phyloP scores from a whole-genome alignment of 2,797 vertebrate genomes.

The Trachurus trachurus region DNA sequence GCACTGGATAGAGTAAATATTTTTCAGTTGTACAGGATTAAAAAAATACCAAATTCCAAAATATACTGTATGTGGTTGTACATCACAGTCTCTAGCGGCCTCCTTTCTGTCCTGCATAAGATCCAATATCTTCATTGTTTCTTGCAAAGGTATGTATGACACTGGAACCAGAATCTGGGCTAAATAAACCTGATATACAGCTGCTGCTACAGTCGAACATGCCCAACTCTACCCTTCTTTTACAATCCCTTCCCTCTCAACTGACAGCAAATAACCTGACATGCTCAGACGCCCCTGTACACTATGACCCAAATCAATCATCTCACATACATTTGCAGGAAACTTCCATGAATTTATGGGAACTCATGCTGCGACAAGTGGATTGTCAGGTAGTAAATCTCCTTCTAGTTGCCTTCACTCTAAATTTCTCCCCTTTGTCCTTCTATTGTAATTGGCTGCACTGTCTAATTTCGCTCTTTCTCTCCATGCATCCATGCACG shows the following conservation, averaged over 20 bases:
- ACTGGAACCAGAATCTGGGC: slow-evolving; percentile 40
- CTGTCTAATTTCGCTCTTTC: slow-evolving; percentile 42
- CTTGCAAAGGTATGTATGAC: slow-evolving; percentile 78
- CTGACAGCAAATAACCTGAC: slow-evolving; percentile 46
- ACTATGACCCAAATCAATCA: slow-evolving; percentile 82
- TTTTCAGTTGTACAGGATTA: not conserved
- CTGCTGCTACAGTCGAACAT: slow-evolving; percentile 2
- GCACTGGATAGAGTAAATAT: not conserved
- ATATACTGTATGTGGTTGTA: not conserved
- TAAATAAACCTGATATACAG: slow-evolving; percentile 8
- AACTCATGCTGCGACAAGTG: slow-evolving; percentile 88
- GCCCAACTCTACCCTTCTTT: slow-evolving; percentile 10
- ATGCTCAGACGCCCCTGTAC: slow-evolving; percentile 56
- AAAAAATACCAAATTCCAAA: not conserved
- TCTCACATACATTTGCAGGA: slow-evolving; percentile 88
- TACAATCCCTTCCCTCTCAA: slow-evolving; percentile 11
- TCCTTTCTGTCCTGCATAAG: slow-evolving; percentile 75
- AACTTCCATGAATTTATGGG: slow-evolving; percentile 89
- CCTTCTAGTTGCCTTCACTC: slow-evolving; percentile 75
- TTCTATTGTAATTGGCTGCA: slow-evolving; percentile 61
- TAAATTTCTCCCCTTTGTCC: slow-evolving; percentile 42
- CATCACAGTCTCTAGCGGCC: slow-evolving; percentile 28
- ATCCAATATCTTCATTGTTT: slow-evolving; percentile 82
- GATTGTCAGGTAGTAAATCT: slow-evolving; percentile 88
- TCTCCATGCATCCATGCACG: slow-evolving; percentile 67